Base-by-base conservation (phyloP, 2,888 invertebrate genomes). In the Leptinotarsa rubiginosa region DNA sequence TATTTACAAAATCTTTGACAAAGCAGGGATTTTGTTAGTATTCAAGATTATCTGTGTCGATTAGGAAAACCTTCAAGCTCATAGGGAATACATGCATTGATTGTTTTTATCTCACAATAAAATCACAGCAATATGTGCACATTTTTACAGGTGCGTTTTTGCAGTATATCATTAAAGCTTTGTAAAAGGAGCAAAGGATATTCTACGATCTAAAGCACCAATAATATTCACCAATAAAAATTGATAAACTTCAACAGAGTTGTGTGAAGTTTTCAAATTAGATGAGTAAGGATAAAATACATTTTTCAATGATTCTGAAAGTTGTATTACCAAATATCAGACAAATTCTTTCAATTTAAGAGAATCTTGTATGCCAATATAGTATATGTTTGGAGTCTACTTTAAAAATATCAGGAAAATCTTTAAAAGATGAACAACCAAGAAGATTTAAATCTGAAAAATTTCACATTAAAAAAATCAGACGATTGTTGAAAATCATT, bases 111-210 rank as follows among this genome's bases (percentile, higher is more conserved):
- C 74, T 76, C 76, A 76, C 74, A 76, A 76, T 78, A 75, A 49
- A 83, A 83, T 83, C 83, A 83, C 83, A 83, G 83, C 82, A 74
- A 81, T 79, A 78, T 80, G 83, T 82, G 82, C 81, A 72, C 67
- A 78, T 77, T 81, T 76, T 81, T 78, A 78, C 81, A 81, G 78
- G 79, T 83, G 82, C 82, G 18, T 68, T 52, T 64, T 69, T 76
- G 75, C 75, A 56, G 65, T 73, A 70, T 62, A 70, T 70, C 18
- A 74, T 74, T 74, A 71, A 74, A 74, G 74, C 74, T 74, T 71
- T 69, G n/a, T 41, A 70, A 71, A 54, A 65, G 71, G 54, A 22
- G 65, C 70, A 68, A 65, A 74, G 22, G 54, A 75, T 70, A 69
- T 69, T 73, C 64, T 47, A 72, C 31, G 47, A 18, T 70, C 25